Evolutionary conservation across 2,113 vertebrate genomes (phyloP).

Genomic region (Syrrhaptes paradoxus): DNA sequence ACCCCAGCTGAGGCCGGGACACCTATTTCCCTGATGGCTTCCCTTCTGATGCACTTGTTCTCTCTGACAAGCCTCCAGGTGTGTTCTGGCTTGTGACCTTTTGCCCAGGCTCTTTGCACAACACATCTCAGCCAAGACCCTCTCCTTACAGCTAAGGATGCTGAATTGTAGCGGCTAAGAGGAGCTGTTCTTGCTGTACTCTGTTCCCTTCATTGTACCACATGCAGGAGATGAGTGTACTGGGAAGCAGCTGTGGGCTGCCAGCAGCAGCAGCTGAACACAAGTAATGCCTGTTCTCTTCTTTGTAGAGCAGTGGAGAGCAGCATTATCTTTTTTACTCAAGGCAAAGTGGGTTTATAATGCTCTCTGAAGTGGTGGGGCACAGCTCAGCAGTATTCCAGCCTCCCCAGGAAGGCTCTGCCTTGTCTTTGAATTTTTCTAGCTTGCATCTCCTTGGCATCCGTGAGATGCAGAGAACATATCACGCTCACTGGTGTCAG

Average conservation of each 20-base stretch:
- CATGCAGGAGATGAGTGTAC: not conserved
- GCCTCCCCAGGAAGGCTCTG: not conserved
- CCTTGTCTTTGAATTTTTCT: not conserved
- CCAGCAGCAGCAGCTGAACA: not conserved
- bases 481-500: not conserved
- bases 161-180: not conserved
- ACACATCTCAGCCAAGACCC: not conserved
- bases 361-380: not conserved
- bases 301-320: not conserved
- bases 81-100: not conserved
- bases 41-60: not conserved
- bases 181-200: not conserved
- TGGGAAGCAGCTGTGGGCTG: not conserved
- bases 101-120: not conserved
- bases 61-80: not conserved
- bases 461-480: rapidly evolving
- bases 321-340: not conserved
- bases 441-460: not conserved
- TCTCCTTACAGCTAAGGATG: not conserved
- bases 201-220: not conserved
- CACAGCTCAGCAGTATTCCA: not conserved
- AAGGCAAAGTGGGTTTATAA: not conserved
- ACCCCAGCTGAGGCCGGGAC: not conserved
- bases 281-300: not conserved
- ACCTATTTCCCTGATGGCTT: not conserved